Evolutionary conservation across 2,113 vertebrate species (phyloP), one percentile per base, ranked within the genome.

Genomic region (Heterotilapia buettikoferi): DNA sequence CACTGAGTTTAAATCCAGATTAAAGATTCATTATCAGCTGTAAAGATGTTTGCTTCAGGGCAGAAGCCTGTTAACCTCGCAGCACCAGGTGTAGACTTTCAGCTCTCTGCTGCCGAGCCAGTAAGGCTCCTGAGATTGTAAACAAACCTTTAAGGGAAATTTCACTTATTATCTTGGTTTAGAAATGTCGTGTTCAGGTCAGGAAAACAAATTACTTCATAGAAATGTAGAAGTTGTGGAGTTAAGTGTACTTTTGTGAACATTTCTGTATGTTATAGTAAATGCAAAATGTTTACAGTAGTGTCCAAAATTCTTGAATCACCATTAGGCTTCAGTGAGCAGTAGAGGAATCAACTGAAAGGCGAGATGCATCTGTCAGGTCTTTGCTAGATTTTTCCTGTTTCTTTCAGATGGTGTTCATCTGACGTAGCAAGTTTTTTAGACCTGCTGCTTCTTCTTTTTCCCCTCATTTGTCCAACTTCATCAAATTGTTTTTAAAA

Each of bases 11-110:
- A 83, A 86, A 88, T 88, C 78, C 86, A 84, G 82, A 91, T 88
- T 91, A 91, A 91, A 89, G 86, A 85, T 90, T 90, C 61, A 90
- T 88, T 61, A 85, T 50, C 38, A 13, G 59, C 29, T 57, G 29
- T 85, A 18, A 76, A 84, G 76, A 31, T 50, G 33, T 85, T 85
- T 84, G 68, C 16, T 88, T 87, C 76, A 3, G 80, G 83, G 47
- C 78, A 88, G 84, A 86, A 50, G 54, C 76, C 71, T 68, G 53
- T 31, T 78, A 52, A 78, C 73, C 45, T 52, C 5, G 26, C 8
- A 21, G 81, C 76, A 50, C 52, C 57, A 5, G 59, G 79, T 57
- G 73, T 81, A 86, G 81, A 24, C 87, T 89, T 80, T 85, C 76
- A 82, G 88, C 73, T 78, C 3, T 7, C 45, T 78, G 45, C 7